A percentile compares a stretch with the other conserved stretches of the same genome.
Evolutionary conservation across 1,140 invertebrate species (phyloP).

Genomic region (Meteorus sp.): DNA sequence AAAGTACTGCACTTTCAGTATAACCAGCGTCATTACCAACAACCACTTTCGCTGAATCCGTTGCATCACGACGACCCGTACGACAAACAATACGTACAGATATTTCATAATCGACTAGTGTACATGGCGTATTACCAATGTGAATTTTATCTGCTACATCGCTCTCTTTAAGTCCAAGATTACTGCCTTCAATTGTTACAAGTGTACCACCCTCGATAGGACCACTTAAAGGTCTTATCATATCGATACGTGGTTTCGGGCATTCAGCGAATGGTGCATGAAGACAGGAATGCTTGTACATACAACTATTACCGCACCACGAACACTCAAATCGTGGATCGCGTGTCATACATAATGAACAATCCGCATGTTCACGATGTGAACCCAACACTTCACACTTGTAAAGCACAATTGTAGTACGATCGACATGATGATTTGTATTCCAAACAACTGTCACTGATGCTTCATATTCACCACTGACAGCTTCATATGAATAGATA

Average conservation of each 20-base stretch:
- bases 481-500: conserved; percentile 86
- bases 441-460: conserved; percentile 91
- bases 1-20: conserved; percentile 85
- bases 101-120: conserved; percentile 85
- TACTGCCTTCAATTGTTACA: conserved; percentile 94
- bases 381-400: conserved; percentile 93
- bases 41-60: conserved; percentile 78
- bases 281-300: conserved; percentile 79
- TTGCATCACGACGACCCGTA: conserved; percentile 76
- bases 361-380: conserved; percentile 89
- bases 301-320: conserved; percentile 89
- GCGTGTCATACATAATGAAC: conserved; percentile 89
- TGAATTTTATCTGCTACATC: conserved; percentile 90
- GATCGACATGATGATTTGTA: conserved; percentile 88
- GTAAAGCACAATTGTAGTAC: conserved; percentile 86
- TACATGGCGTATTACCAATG: conserved; percentile 88
- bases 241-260: conserved; percentile 89
- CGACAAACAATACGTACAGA: conserved; percentile 89
- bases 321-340: conserved; percentile 86
- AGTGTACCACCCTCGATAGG: conserved; percentile 95
- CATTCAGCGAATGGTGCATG: conserved; percentile 77
- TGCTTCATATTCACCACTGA: conserved; percentile 83
- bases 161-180: conserved; percentile 86
- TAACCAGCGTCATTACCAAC: conserved; percentile 88
- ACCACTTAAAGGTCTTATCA: conserved; percentile 92